A percentile compares a stretch with the other conserved stretches of the same genome.
These are phyloP conservation scores for Acanthiza pusilla DNA, from an alignment of 2,797 vertebrate species.

Conservation along the genomic window DNA sequence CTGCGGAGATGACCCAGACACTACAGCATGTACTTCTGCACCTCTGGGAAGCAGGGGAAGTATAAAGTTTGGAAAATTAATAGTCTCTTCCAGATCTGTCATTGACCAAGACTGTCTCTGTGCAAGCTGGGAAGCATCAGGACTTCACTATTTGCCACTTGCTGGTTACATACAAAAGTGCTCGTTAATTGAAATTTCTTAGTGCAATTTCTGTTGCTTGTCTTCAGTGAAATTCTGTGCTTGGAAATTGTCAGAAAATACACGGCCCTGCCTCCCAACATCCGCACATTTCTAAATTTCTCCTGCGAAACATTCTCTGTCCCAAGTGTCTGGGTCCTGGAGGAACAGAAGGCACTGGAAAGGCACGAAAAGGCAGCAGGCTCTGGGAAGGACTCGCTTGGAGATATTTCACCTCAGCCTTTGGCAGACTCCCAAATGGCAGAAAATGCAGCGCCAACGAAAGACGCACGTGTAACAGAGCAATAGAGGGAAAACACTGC, in stretches of 20 bases:
- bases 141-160: not conserved
- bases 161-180: not conserved
- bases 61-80: not conserved
- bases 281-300: not conserved
- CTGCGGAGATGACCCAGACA: not conserved
- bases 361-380: not conserved
- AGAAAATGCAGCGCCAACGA: not conserved
- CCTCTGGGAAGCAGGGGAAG: not conserved
- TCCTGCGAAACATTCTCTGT: not conserved
- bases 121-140: not conserved
- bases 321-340: not conserved
- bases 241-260: not conserved
- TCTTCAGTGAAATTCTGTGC: not conserved
- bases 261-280: not conserved
- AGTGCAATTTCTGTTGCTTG: not conserved
- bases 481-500: not conserved
- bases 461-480: not conserved
- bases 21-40: not conserved
- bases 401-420: not conserved
- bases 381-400: not conserved
- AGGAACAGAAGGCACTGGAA: not conserved
- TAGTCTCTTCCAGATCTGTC: not conserved
- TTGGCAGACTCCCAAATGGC: not conserved
- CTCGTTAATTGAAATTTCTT: not conserved
- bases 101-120: not conserved